Evolutionary conservation across 2,113 vertebrate genomes (phyloP), one percentile per base, ranked within the genome.

Genomic region (Corythornis madagascariensis): DNA sequence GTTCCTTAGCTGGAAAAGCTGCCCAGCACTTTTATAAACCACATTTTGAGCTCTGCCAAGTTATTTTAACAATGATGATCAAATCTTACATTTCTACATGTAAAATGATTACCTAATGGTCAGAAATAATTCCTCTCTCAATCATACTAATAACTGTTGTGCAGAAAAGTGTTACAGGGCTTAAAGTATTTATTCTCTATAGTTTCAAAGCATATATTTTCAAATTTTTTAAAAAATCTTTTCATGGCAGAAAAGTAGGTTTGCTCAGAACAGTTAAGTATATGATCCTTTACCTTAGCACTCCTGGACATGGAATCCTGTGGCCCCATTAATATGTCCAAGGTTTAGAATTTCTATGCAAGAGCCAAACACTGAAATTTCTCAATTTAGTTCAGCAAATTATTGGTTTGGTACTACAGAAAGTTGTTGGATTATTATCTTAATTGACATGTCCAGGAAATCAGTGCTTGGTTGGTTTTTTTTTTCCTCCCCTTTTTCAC

Each of bases 401-500:
- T 67, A 59, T 40, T 56, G 17, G 21, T 31, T 70, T 55, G 20
- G 11, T 70, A 69, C 33, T 60, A 89, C 10, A 86, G 35, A 64
- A 67, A 63, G 14, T 20, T 48, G 55, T 89, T 77, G 77, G 19
- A 88, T 47, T 33, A 77, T 52, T 42, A 42, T 3, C 10, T 47
- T 75, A 75, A 66, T 26, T 26, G 28, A 67, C 86, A 5, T 11
- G 1, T 33, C 64, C 9, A 48, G 20, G 22, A 43, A 83, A 43
- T 66, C 16, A 75, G 25, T 25, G 3, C 47, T 35, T 70, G 6
- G 3, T 4, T 4, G 5, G 1, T 3, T 2, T 3, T 6, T 28
- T 11, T 13, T 50, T 53, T 52, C 3, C 0, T 47, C 47, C 47
- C 47, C 47, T 48, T 48, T 10, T 38, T 16, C 21, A 48, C 20